Conservation (phyloP, 2,888 invertebrate genomes). For the Harmothoe impar region DNA sequence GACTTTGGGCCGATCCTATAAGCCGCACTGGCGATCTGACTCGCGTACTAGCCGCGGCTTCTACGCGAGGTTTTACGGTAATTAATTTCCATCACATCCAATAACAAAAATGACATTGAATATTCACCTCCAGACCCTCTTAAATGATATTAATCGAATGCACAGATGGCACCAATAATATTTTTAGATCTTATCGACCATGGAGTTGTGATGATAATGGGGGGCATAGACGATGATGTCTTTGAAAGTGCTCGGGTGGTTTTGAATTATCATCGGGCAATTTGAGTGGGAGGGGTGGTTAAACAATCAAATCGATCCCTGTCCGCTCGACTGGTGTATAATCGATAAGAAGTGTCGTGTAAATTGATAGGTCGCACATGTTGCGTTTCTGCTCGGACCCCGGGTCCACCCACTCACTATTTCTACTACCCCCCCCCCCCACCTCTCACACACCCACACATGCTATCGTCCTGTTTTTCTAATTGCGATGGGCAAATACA, state of each 20-base stretch:
- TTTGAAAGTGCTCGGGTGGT: not conserved
- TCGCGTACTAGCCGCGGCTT: too few species aligned
- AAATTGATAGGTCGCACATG: slow-evolving; percentile 6
- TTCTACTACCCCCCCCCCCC: too few species aligned
- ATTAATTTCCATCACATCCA: slow-evolving; percentile 9
- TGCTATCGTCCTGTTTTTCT: not conserved
- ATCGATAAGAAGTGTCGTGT: slow-evolving; percentile 7
- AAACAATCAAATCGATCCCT: slow-evolving; percentile 15
- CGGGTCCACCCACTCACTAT: too few species aligned
- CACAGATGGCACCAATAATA: slow-evolving; percentile 1
- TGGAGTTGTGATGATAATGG: not conserved
- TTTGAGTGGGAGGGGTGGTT: not conserved
- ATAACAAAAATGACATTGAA: not conserved
- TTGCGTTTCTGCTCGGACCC: slow-evolving; percentile 11
- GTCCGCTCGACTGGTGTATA: not conserved
- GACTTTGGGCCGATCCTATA: too few species aligned
- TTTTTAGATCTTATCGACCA: slow-evolving; percentile 15
- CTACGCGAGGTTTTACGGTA: too few species aligned
- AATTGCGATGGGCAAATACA: slow-evolving; percentile 34
- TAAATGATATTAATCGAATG: not conserved
- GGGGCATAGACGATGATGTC: not conserved
- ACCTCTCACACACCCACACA: not conserved
- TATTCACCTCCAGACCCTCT: not conserved
- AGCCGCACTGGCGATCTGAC: too few species aligned
- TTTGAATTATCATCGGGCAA: slow-evolving; percentile 1